A percentile compares a stretch with the other conserved stretches of the same genome.
phyloP scores from a whole-genome alignment of 2,888 invertebrate genomes.

The Micropterix aruncella region DNA sequence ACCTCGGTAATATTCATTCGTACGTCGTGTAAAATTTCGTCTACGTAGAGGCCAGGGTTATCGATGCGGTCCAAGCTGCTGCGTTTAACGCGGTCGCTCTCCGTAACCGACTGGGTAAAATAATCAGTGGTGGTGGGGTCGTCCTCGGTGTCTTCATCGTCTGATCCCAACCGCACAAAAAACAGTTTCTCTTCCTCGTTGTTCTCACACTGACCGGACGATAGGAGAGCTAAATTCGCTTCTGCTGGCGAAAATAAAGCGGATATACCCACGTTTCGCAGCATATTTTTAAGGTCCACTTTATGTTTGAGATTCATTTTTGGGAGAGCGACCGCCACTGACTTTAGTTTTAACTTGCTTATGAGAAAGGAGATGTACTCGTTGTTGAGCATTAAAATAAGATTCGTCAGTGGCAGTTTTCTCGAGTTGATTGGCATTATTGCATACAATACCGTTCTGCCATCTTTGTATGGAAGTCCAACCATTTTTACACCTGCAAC shows the following conservation, averaged over 20 bases:
- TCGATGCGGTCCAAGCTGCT: background rate
- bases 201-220: constrained; percentile 22
- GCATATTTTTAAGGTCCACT: constrained; percentile 31
- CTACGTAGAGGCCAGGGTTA: constrained; percentile 49
- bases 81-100: constrained; percentile 1
- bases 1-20: constrained; percentile 49
- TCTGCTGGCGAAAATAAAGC: constrained; percentile 44
- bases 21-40: constrained; percentile 50
- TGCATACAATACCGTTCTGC: constrained; percentile 47
- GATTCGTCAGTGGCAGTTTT: constrained; percentile 24
- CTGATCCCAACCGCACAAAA: constrained; percentile 13
- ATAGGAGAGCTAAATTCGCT: constrained; percentile 56
- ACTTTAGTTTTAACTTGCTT: constrained; percentile 24
- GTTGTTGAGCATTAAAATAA: constrained; percentile 34
- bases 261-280: constrained; percentile 42
- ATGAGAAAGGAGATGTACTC: constrained; percentile 35
- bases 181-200: constrained; percentile 10
- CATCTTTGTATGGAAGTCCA: constrained; percentile 58
- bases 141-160: background rate
- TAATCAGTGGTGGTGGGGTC: constrained; percentile 1
- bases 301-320: constrained; percentile 37
- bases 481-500: no score
- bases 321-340: constrained; percentile 47
- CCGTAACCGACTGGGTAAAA: constrained; percentile 5
- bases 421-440: constrained; percentile 41